Percentiles rank a stretch among this genome's conserved stretches.
Conservation (phyloP, 2,888 invertebrate genomes). For the Ligdia adustata region DNA sequence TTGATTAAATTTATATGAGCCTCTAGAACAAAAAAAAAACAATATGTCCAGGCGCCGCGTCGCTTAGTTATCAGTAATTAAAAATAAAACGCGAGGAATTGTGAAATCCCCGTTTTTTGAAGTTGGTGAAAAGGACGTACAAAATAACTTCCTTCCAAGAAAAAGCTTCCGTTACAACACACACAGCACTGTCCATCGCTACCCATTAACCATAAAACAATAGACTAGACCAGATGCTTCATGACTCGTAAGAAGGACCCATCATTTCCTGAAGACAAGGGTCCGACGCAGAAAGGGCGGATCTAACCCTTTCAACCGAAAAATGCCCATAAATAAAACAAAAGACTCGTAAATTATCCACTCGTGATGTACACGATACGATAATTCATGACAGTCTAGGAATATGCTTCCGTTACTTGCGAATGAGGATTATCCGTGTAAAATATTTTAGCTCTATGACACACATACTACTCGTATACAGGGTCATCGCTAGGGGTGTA, state of each 20-base stretch:
- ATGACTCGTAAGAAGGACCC: conserved; percentile 9
- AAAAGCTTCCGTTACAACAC: no score
- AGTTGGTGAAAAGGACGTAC: no score
- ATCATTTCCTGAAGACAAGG: conserved; percentile 13
- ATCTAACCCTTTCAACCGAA: conserved; percentile 15
- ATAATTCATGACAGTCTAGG: conserved; percentile 6
- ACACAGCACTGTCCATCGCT: no score
- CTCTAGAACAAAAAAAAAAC: no score
- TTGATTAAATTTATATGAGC: no score
- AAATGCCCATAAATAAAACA: conserved; percentile 19
- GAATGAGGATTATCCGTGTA: background rate
- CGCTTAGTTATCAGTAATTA: no score
- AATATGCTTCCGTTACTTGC: background rate
- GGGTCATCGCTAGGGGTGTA: no score
- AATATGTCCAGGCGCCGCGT: no score
- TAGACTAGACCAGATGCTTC: background rate
- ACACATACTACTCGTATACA: no score
- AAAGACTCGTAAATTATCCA: conserved; percentile 10
- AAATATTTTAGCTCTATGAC: conserved; percentile 6
- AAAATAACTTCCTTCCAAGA: no score
- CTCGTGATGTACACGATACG: conserved; percentile 4
- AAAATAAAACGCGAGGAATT: no score
- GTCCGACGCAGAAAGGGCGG: conserved; percentile 22
- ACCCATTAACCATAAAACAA: background rate
- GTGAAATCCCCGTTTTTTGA: no score